phyloP scores from a whole-genome alignment of 2,113 vertebrate species.

The Saimiri boliviensis region DNA sequence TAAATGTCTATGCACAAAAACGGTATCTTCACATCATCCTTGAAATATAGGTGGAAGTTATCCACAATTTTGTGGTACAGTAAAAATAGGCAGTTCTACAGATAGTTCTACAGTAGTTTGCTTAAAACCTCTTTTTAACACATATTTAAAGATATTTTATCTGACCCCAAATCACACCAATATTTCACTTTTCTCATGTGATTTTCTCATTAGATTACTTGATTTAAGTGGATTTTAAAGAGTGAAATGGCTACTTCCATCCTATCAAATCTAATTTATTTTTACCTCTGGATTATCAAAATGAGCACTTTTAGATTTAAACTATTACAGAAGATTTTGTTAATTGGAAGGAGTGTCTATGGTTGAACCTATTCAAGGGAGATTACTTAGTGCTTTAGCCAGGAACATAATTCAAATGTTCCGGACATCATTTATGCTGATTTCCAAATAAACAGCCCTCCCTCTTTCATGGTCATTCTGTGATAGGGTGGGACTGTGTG shows the following conservation, averaged over 20 bases:
- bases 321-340: neutral
- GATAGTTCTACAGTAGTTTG: neutral
- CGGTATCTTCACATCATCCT: neutral
- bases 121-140: neutral
- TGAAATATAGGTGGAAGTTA: neutral
- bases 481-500: neutral
- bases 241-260: neutral
- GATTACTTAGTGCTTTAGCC: neutral
- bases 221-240: constrained; percentile 16
- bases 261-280: neutral
- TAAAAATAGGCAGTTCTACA: neutral
- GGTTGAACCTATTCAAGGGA: neutral
- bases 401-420: neutral
- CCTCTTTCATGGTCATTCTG: neutral
- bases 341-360: neutral
- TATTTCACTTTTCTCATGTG: neutral
- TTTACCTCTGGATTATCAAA: constrained; percentile 2
- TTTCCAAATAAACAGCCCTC: neutral
- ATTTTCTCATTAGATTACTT: neutral
- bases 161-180: neutral
- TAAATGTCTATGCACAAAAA: neutral
- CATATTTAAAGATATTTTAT: neutral
- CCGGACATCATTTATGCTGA: neutral
- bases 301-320: neutral
- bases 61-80: neutral